These are phyloP conservation scores for Ectemnius continuus DNA, from an alignment of 2,888 invertebrate species.

Conservation along the genomic window DNA sequence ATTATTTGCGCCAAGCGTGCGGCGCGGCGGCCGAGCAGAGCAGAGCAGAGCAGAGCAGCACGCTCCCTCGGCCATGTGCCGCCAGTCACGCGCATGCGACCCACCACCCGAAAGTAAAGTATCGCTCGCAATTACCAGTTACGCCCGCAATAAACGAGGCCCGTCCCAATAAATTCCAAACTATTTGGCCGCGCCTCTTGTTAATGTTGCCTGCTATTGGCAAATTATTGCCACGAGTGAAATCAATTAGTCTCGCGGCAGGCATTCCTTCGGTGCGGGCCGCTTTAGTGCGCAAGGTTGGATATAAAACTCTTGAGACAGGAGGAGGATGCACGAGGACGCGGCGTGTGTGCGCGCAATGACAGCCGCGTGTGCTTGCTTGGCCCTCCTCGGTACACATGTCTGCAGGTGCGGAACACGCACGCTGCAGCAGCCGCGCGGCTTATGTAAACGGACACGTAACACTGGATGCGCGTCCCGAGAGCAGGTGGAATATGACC, in stretches of 20 bases:
- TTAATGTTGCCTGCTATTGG: neutral
- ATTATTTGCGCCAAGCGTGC: neutral
- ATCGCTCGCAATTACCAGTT: neutral
- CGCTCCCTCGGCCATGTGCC: no score
- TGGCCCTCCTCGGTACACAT: conserved; percentile 6
- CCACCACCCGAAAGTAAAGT: no score
- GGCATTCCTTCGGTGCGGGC: neutral
- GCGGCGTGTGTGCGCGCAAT: neutral
- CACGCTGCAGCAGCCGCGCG: conserved; percentile 20
- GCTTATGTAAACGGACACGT: conserved; percentile 70
- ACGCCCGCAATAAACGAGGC: neutral
- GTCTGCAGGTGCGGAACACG: neutral
- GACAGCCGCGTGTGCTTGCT: neutral
- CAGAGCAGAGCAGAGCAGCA: no score
- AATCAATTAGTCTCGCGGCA: neutral
- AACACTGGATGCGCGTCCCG: conserved; percentile 64
- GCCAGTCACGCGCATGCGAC: no score
- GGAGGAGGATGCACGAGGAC: neutral
- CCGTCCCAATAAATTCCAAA: neutral
- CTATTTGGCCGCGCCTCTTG: neutral
- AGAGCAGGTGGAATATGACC: conserved; percentile 61
- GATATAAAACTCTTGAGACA: neutral
- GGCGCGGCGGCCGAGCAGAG: no score
- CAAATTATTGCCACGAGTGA: neutral
- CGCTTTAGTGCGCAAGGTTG: neutral